These are phyloP conservation scores for Melitaea athalia DNA, from an alignment of 2,888 invertebrate species.

Conservation along the genomic window DNA sequence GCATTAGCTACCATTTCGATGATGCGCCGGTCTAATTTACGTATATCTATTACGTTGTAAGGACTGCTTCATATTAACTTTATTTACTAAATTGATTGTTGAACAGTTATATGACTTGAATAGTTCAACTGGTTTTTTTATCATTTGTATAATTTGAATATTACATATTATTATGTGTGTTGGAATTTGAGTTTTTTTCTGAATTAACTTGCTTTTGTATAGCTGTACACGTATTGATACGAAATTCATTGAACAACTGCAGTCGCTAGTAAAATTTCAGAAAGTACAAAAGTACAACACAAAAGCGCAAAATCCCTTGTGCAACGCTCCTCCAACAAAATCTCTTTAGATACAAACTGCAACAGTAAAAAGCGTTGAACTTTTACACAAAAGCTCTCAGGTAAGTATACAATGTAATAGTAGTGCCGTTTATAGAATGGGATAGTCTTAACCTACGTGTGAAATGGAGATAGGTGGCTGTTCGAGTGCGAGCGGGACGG, in stretches of 20 bases:
- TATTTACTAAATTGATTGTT: conserved; percentile 40
- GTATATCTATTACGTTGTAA: conserved; percentile 21
- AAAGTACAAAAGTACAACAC: conserved; percentile 39
- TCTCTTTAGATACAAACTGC: conserved; percentile 71
- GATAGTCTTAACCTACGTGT: conserved; percentile 66
- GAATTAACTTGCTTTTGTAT: conserved; percentile 4
- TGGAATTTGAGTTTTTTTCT: not conserved
- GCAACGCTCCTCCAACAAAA: conserved; percentile 64
- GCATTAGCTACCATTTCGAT: conserved; percentile 41
- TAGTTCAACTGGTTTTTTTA: not conserved
- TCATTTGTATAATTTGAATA: not conserved
- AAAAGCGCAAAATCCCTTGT: conserved; percentile 55
- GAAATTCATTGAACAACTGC: conserved; percentile 13
- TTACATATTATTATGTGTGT: not conserved
- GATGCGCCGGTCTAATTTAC: conserved; percentile 38
- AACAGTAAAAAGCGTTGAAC: conserved; percentile 76
- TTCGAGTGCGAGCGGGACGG: conserved; percentile 63
- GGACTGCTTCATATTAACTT: conserved; percentile 15
- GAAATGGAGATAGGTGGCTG: conserved; percentile 59
- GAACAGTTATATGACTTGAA: not conserved
- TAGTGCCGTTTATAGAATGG: conserved; percentile 76
- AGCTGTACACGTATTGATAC: conserved; percentile 44
- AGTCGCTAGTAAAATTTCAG: conserved; percentile 22
- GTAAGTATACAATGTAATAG: conserved; percentile 75
- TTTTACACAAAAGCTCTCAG: conserved; percentile 81